These are phyloP conservation scores for Camptogramma bilineatum DNA, from an alignment of 2,888 invertebrate genomes.

Conservation along the genomic window DNA sequence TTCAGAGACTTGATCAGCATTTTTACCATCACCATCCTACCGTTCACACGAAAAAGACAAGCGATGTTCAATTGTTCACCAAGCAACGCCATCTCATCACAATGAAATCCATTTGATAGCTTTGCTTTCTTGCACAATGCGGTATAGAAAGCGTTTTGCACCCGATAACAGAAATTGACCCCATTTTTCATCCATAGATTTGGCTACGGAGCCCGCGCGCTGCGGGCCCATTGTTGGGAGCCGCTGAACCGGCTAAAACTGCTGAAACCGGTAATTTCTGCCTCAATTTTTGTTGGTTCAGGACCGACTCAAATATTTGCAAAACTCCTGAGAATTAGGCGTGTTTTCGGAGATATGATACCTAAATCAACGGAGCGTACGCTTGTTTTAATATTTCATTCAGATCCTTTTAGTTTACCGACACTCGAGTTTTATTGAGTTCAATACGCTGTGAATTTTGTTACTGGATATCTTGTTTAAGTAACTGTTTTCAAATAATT, in stretches of 20 bases:
- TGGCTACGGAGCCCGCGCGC: constrained; percentile 12
- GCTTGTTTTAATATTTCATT: constrained; percentile 22
- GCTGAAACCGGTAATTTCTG: constrained; percentile 23
- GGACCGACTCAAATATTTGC: constrained; percentile 30
- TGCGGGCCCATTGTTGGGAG: constrained; percentile 28
- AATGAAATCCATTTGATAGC: constrained; percentile 10
- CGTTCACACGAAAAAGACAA: neutral
- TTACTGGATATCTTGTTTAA: neutral
- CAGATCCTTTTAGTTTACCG: constrained; percentile 8
- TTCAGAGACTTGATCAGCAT: too few relatives aligned
- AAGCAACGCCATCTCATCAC: neutral
- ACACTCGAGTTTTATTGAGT: constrained; percentile 8
- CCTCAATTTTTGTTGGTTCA: constrained; percentile 28
- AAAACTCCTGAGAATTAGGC: constrained; percentile 17
- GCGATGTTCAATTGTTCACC: neutral
- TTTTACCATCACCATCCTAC: neutral
- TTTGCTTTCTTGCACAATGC: constrained; percentile 21
- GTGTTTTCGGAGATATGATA: constrained; percentile 32
- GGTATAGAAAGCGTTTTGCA: constrained; percentile 10
- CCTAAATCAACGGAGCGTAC: constrained; percentile 28
- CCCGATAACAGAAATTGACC: constrained; percentile 23
- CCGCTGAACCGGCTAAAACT: constrained; percentile 24
- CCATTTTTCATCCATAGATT: constrained; percentile 29
- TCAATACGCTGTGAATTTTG: neutral
- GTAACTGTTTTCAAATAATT: neutral